Conservation (phyloP, 2,888 invertebrate species). For the Linnaemya tessellans region DNA sequence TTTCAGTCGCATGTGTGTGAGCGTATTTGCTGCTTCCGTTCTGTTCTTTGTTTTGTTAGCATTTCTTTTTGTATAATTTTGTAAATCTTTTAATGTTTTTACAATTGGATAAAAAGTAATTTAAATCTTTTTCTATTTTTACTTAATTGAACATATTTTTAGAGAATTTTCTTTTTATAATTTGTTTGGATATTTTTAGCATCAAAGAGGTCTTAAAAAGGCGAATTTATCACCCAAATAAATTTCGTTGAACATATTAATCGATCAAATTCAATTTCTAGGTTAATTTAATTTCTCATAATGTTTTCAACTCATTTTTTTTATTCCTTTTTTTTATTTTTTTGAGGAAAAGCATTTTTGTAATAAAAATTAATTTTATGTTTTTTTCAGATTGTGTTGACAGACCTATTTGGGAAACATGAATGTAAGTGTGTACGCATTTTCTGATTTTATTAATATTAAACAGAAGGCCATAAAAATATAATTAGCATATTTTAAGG, state of each 20-base stretch:
- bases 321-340: too few relatives aligned
- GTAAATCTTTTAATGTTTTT: slow-evolving; percentile 55
- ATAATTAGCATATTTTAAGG: slow-evolving; percentile 32
- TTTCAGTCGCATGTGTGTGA: neutral
- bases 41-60: neutral
- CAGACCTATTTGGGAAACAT: neutral
- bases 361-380: slow-evolving; percentile 6
- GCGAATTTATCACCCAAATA: slow-evolving; percentile 50
- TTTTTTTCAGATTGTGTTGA: slow-evolving; percentile 13
- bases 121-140: slow-evolving; percentile 12
- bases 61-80: neutral
- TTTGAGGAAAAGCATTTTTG: neutral
- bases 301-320: slow-evolving; percentile 1
- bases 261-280: slow-evolving; percentile 15
- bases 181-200: neutral
- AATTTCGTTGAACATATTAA: slow-evolving; percentile 48
- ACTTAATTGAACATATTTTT: slow-evolving; percentile 7
- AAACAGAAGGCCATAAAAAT: slow-evolving; percentile 36
- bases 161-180: neutral
- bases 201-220: neutral
- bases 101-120: slow-evolving; percentile 51
- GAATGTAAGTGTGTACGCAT: neutral
- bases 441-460: slow-evolving; percentile 13
- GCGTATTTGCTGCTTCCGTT: neutral
- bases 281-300: slow-evolving; percentile 18